A percentile compares a stretch with the other conserved stretches of the same genome.
These are phyloP conservation scores for Bombus cullumanus DNA, from an alignment of 1,140 invertebrate genomes.

Conservation along the genomic window DNA sequence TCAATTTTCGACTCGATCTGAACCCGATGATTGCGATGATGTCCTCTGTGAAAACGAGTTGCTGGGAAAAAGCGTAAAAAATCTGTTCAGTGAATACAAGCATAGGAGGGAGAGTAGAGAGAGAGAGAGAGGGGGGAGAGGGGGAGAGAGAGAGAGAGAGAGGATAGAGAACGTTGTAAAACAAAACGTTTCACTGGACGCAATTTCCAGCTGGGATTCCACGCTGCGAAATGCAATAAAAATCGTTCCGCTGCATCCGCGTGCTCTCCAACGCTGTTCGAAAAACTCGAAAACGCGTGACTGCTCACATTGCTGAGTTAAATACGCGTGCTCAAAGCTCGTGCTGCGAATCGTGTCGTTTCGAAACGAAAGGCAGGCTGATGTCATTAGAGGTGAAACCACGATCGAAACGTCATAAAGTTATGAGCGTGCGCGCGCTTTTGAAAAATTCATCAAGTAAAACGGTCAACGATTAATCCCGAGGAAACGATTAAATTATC, in stretches of 20 bases:
- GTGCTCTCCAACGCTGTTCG: slow-evolving; percentile 44
- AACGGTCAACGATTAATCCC: slow-evolving; percentile 5
- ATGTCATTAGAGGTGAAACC: slow-evolving; percentile 18
- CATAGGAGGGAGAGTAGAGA: background rate
- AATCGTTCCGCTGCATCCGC: slow-evolving; percentile 66
- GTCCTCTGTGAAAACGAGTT: slow-evolving; percentile 38
- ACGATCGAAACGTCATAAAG: background rate
- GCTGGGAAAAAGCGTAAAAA: slow-evolving; percentile 42
- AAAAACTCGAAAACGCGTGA: slow-evolving; percentile 65
- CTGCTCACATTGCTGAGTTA: slow-evolving; percentile 47
- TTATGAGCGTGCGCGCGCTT: background rate
- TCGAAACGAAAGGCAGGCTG: slow-evolving; percentile 14
- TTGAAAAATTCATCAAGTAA: background rate
- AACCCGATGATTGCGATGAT: slow-evolving; percentile 52
- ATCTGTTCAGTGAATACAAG: slow-evolving; percentile 39
- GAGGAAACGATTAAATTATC: slow-evolving; percentile 10
- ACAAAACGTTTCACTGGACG: slow-evolving; percentile 67
- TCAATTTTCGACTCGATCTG: slow-evolving; percentile 63
- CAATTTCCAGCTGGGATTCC: slow-evolving; percentile 64
- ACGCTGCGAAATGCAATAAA: slow-evolving; percentile 69
- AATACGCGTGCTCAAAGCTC: slow-evolving; percentile 50
- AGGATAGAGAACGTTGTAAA: slow-evolving; percentile 57
- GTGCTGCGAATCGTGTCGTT: slow-evolving; percentile 1
- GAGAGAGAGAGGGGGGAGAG: background rate
- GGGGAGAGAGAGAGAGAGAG: background rate